Base-by-base conservation (phyloP, 2,797 vertebrate species). In the Platalea minor region DNA sequence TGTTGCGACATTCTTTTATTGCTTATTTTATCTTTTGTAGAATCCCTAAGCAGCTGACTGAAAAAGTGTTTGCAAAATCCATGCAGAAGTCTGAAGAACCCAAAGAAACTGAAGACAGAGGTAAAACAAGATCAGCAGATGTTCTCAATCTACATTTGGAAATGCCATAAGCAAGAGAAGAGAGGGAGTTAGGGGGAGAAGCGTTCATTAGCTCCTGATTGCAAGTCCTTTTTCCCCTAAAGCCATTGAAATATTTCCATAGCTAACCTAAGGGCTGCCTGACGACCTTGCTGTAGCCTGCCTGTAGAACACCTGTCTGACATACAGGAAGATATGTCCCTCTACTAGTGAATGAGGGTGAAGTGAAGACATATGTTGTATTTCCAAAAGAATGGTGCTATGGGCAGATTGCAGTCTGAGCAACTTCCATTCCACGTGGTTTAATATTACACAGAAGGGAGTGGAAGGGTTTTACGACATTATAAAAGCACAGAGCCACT, bases 11-110 rank as follows among this genome's bases (percentile, higher is more conserved):
- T 4, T 56, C 25, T 87, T 57, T 77, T 54, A 25, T 78, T 79
- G 75, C 39, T 67, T 83, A 18, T 64, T 90, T 94, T 92, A 64
- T 96, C 65, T 88, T 48, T 90, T 91, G 37, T 96, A 99, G 99
- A 96, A 99, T 99, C 97, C 98, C 99, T 9, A 99, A 99, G 97
- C 98, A 98, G 16, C 98, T 99, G 72, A 99, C 97, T 91, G 98
- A 99, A 93, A 98, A 98, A 97, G 95, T 99, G 61, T 98, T 99
- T 96, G 95, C 97, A 89, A 98, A 99, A 97, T 95, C 97, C 43
- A 95, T 96, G 83, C 89, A 88, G 97, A 98, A 87, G 67, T 65
- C 87, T 88, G 75, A 97, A 96, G 92, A 97, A 93, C 70, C 54
- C 88, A 73, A 95, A 69, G 97, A 98, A 97, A 89, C 95, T 37